Percentiles rank a stretch among this genome's conserved stretches.
phyloP scores from a whole-genome alignment of 2,113 vertebrate species.

The Calypte anna region DNA sequence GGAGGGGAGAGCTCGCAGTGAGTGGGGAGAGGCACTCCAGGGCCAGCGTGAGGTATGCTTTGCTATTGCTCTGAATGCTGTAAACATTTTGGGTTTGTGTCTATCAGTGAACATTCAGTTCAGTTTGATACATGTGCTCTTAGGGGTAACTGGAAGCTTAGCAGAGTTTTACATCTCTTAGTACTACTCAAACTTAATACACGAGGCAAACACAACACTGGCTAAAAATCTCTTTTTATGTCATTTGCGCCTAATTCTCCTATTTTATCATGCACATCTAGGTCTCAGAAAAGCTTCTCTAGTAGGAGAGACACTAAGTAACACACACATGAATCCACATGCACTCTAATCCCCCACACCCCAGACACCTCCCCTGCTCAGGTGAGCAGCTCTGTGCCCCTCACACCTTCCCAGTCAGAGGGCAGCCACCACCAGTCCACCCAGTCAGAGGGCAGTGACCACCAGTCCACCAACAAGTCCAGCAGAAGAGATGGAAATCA shows the following conservation, averaged over 20 bases:
- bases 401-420: not conserved
- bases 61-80: conserved; percentile 81
- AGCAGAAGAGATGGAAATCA: not conserved
- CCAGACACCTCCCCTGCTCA: not conserved
- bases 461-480: not conserved
- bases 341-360: not conserved
- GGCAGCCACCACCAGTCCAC: too few species aligned
- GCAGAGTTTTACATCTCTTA: conserved; percentile 6
- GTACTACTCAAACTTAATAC: conserved; percentile 24
- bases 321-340: not conserved
- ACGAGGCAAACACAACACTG: conserved; percentile 31
- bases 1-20: not conserved
- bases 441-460: too few species aligned
- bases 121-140: conserved; percentile 56
- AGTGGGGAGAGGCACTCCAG: not conserved
- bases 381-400: not conserved
- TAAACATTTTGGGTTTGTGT: conserved; percentile 77
- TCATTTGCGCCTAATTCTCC: conserved; percentile 45
- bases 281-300: conserved; percentile 43
- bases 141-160: conserved; percentile 38
- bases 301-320: conserved; percentile 9
- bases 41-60: conserved; percentile 75
- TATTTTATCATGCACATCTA: conserved; percentile 60
- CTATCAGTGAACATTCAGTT: conserved; percentile 52
- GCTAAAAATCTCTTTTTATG: conserved; percentile 41